phyloP scores from a whole-genome alignment of 2,113 vertebrate species.

The Polypterus bichir region DNA sequence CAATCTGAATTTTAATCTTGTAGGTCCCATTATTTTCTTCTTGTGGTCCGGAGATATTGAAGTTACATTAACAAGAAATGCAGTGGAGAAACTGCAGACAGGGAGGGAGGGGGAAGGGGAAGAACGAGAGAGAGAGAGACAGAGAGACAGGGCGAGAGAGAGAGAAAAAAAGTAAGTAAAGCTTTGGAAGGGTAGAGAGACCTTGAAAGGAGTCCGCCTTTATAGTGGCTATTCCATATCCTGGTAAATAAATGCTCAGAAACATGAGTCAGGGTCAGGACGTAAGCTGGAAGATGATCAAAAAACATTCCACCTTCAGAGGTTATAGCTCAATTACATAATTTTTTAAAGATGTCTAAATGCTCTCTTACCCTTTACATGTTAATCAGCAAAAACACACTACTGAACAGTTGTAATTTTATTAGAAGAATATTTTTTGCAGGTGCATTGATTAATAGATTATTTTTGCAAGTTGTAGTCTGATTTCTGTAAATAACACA shows the following conservation, averaged over 20 bases:
- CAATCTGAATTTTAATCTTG: no score
- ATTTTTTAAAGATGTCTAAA: not conserved
- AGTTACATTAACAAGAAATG: not conserved
- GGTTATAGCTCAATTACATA: slow-evolving; percentile 2
- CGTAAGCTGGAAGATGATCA: not conserved
- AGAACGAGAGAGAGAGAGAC: not conserved
- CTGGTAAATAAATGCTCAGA: slow-evolving; percentile 9
- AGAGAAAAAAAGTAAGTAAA: not conserved
- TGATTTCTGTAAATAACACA: no score
- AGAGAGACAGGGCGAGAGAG: not conserved
- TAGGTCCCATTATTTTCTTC: no score
- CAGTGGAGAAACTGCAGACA: not conserved
- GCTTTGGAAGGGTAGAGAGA: not conserved
- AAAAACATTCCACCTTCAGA: not conserved
- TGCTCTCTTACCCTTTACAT: not conserved
- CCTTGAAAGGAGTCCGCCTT: slow-evolving; percentile 7
- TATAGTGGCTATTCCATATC: slow-evolving; percentile 10
- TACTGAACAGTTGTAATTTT: not conserved
- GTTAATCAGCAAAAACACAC: not conserved
- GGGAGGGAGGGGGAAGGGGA: not conserved
- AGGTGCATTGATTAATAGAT: no score
- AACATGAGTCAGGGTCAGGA: slow-evolving; percentile 6
- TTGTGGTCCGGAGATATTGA: not conserved
- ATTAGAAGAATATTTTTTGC: no score
- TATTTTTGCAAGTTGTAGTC: no score